phyloP scores from a whole-genome alignment of 1,140 invertebrate species.

The Metaphire vulgaris region DNA sequence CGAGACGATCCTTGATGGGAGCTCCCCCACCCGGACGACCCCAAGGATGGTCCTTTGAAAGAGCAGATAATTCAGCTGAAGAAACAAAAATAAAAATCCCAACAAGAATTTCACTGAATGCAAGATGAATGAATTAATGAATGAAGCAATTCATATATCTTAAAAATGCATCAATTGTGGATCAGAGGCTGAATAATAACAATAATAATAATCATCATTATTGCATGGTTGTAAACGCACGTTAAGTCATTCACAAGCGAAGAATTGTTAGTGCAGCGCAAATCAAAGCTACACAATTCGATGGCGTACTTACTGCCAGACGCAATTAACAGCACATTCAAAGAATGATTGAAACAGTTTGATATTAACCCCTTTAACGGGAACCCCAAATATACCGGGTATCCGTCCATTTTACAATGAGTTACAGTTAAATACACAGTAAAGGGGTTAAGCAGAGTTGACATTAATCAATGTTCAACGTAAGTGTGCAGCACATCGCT shows the following conservation, averaged over 20 bases:
- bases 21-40: slow-evolving; percentile 48
- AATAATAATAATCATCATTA: too few relatives aligned
- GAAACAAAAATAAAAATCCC: neutral
- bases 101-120: slow-evolving; percentile 11
- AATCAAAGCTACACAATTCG: too few relatives aligned
- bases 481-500: neutral
- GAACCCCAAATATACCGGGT: neutral
- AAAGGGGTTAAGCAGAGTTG: neutral
- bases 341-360: too few relatives aligned
- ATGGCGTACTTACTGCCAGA: too few relatives aligned
- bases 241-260: too few relatives aligned
- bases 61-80: slow-evolving; percentile 34
- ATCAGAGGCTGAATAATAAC: neutral
- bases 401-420: neutral
- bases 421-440: neutral
- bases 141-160: neutral
- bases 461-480: neutral
- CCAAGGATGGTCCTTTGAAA: slow-evolving; percentile 42
- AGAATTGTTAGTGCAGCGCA: too few relatives aligned
- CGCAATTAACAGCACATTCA: too few relatives aligned
- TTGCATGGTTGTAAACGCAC: too few relatives aligned
- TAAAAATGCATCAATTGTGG: neutral
- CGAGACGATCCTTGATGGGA: slow-evolving; percentile 38
- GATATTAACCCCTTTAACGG: neutral
- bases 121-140: neutral